phyloP scores from a whole-genome alignment of 1,140 invertebrate genomes.

The Battus philenor region DNA sequence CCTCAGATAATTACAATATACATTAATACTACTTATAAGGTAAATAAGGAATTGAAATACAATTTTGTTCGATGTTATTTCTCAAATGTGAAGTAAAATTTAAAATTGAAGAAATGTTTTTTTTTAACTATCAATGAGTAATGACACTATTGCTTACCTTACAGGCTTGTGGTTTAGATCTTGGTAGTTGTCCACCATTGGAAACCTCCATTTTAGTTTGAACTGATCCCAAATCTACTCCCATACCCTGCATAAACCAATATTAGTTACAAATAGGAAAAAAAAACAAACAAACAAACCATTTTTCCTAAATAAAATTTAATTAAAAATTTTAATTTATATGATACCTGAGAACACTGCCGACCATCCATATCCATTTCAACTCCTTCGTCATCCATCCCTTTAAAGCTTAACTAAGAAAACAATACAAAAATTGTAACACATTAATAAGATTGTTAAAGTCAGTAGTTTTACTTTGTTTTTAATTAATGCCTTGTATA shows the following conservation, averaged over 20 bases:
- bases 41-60: neutral
- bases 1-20: too few species aligned
- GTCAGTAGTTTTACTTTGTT: too few species aligned
- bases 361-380: conserved; percentile 69
- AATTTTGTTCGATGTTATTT: neutral
- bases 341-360: conserved; percentile 61
- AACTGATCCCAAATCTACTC: conserved; percentile 69
- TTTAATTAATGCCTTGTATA: too few species aligned
- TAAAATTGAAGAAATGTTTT: too few species aligned
- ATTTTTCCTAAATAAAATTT: neutral
- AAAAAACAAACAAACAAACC: too few species aligned
- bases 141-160: conserved; percentile 72
- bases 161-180: conserved; percentile 82
- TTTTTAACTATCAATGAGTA: too few species aligned
- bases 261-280: too few species aligned
- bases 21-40: too few species aligned
- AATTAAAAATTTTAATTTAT: too few species aligned
- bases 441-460: too few species aligned
- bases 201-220: conserved; percentile 73
- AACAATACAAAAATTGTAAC: conserved; percentile 3
- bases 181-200: conserved; percentile 57
- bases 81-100: too few species aligned
- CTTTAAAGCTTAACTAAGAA: conserved; percentile 65
- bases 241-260: conserved; percentile 58
- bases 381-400: conserved; percentile 70